A percentile compares a stretch with the other conserved stretches of the same genome.
Evolutionary conservation across 2,113 vertebrate species (phyloP).

Genomic region (Beaufortia kweichowensis): DNA sequence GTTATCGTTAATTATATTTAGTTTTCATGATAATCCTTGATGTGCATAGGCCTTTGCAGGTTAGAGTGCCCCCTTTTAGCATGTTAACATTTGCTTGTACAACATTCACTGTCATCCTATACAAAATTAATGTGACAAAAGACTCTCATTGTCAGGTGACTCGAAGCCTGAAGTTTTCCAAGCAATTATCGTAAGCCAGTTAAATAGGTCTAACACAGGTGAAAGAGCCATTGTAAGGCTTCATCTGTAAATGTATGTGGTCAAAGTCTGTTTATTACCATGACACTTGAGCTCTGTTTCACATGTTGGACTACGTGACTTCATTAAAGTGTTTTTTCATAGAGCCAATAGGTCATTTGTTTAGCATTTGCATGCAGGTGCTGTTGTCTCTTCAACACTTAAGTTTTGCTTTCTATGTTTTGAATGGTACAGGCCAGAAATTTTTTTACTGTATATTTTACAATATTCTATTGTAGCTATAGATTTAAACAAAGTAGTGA

Average conservation of each 20-base stretch:
- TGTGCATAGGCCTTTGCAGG: too few species aligned
- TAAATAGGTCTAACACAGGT: not conserved
- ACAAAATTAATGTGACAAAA: conserved; percentile 27
- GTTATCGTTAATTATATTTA: too few species aligned
- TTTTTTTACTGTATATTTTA: too few species aligned
- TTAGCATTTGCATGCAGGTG: conserved; percentile 66
- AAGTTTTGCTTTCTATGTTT: conserved; percentile 26
- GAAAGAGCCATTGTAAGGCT: not conserved
- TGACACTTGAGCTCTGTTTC: conserved; percentile 6
- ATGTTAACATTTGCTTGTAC: not conserved
- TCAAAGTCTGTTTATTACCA: conserved; percentile 59
- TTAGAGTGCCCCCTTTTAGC: too few species aligned
- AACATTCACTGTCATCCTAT: conserved; percentile 18
- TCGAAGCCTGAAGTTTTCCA: not conserved
- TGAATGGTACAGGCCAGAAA: not conserved
- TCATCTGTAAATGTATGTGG: not conserved
- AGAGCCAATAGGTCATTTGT: conserved; percentile 59
- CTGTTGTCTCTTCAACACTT: conserved; percentile 2
- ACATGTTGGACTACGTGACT: conserved; percentile 55
- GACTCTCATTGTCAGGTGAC: not conserved
- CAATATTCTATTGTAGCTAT: too few species aligned
- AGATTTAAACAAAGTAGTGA: too few species aligned
- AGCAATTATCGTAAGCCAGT: not conserved
- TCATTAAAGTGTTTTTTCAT: not conserved
- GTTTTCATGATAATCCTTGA: too few species aligned